A percentile compares a stretch with the other conserved stretches of the same genome.
Conservation (phyloP, 2,113 vertebrate genomes). For the Pardalotus punctatus region DNA sequence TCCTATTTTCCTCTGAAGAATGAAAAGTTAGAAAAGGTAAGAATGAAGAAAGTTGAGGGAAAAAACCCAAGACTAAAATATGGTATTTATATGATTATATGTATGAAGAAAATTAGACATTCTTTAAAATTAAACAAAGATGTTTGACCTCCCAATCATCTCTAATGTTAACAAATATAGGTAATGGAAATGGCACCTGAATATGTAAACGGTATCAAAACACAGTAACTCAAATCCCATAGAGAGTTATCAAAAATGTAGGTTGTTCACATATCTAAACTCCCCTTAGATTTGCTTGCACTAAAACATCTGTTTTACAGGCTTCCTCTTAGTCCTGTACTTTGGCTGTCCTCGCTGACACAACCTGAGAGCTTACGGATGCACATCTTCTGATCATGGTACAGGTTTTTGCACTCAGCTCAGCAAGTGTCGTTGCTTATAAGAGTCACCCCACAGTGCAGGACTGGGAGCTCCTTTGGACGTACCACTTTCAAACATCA, state of each 20-base stretch:
- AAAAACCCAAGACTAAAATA: background rate
- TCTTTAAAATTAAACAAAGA: background rate
- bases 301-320: background rate
- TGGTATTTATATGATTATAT: background rate
- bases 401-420: background rate
- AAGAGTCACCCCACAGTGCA: background rate
- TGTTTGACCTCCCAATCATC: background rate
- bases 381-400: background rate
- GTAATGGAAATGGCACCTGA: background rate
- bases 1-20: background rate
- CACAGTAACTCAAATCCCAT: background rate
- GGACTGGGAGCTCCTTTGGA: background rate
- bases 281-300: background rate
- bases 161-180: background rate
- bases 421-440: accelerated
- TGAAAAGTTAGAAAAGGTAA: background rate
- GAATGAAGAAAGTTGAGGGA: background rate
- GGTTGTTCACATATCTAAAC: background rate
- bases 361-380: background rate
- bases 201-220: background rate
- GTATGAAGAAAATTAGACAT: background rate
- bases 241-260: background rate
- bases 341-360: background rate
- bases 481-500: background rate
- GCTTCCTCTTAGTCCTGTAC: background rate